Conservation (phyloP, 2,113 vertebrate species). For the Haemorhous mexicanus region DNA sequence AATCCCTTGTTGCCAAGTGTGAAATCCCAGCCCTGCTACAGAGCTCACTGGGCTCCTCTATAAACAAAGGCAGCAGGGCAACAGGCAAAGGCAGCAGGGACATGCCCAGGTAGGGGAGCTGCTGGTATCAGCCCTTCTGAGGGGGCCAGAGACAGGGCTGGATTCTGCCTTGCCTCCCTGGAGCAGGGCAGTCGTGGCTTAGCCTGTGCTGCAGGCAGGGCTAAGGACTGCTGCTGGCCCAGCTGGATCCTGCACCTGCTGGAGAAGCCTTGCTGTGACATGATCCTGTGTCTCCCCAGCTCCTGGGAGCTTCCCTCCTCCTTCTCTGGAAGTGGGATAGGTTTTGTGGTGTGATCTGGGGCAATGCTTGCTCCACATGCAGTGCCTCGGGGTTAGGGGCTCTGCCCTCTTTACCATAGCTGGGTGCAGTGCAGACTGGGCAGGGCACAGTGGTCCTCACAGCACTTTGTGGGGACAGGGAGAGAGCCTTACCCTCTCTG, state of each 20-base stretch:
- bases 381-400: neutral
- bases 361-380: neutral
- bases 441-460: neutral
- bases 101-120: accelerated
- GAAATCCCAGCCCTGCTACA: neutral
- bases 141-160: neutral
- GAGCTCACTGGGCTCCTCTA: neutral
- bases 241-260: neutral
- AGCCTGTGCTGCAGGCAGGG: neutral
- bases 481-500: neutral
- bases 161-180: neutral
- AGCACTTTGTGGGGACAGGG: neutral
- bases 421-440: neutral
- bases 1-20: neutral
- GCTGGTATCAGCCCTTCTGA: neutral
- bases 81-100: neutral
- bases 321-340: neutral
- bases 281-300: neutral
- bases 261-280: neutral
- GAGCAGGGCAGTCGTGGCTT: neutral
- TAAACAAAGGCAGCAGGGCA: neutral
- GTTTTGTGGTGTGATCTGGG: neutral
- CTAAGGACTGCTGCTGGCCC: neutral
- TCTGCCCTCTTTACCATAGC: neutral
- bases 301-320: neutral